Evolutionary conservation across 2,888 invertebrate species (phyloP), one percentile per base, ranked within the genome.

Genomic region (Xestia rhomboidea): DNA sequence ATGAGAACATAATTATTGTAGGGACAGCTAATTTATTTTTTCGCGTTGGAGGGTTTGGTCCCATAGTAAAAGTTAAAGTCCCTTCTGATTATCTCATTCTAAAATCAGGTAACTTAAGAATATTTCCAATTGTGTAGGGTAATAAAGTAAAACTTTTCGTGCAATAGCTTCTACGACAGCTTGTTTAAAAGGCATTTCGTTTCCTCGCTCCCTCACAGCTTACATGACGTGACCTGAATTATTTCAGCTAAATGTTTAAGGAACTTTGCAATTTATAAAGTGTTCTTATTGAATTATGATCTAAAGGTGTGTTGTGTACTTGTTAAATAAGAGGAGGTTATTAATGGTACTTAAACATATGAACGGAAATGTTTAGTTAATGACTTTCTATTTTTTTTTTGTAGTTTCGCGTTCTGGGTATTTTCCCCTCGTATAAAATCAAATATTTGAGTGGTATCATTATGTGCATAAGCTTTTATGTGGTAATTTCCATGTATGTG

Each of bases 211-310:
- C 64, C 44, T 60, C 41, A 30, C 71, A 68, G 76, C 68, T 80
- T 67, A 83, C 66, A 41, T 83, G 54, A 83, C 66, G 80, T 81
- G 80, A 83, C 84, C 80, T 83, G 66, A 81, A 79, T 80, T 83
- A 79, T 60, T 79, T 83, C 41, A 67, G 54, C 68, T 49, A 70
- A 79, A 79, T 51, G 79, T 46, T 83, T 71, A 79, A 62, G 30
- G 24, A 70, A 79, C 60, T 62, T 70, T 62, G 38, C 60, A 41
- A 46, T 83, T 67, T 83, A 62, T 60, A 67, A 71, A 67, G 41
- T 41, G 46, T 67, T 57, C 34, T 69, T 81, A 66, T 73, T 79
- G 44, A 68, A 79, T 77, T 30, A 83, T 79, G 46, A 41, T 82
- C 44, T 54, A 13, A 46, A 83, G 51, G 18, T 66, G 54, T 64